Evolutionary conservation across 1,140 invertebrate species (phyloP), one percentile per base, ranked within the genome.

Genomic region (Bombus sibiricus): DNA sequence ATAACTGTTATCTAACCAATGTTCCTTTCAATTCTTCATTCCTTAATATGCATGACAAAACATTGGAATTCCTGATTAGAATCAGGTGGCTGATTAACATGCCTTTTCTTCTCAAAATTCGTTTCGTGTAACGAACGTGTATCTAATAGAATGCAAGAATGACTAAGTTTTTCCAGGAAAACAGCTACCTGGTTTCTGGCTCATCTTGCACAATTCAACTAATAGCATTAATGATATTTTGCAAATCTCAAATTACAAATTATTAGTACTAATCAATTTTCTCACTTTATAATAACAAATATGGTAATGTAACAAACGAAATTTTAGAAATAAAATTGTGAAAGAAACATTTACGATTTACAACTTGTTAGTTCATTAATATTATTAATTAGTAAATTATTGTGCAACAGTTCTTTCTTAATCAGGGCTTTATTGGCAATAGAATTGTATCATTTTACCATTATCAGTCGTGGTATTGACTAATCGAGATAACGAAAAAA

Each of bases 1-100:
- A 8, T 34, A 28, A 5, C 22, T 8, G 9, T 22, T 77, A 6
- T 77, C 1, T 22, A n/a, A 28, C 15, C 32, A 37, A 34, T 34
- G 15, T 10, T 72, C 28, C 2, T 18, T 74, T 47, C 41, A 15
- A 32, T 47, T 32, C 8, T 15, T 28, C 39, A 6, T 18, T 34
- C 37, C 47, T 32, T 41, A 68, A 79, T 53, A 37, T 47, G 77
- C 39, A 64, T 74, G 13, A 74, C 15, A 74, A 74, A 68, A 43
- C 47, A 10, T n/a, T 28, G 43, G 57, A 74, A 68, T 66, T 41
- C 37, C 53, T 34, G 22, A 41, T 34, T 32, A 43, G 37, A 34
- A 25, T 34, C 10, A 25, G 3, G 22, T 9, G 25, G n/a, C 34
- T 39, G 71, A 74, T 81, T 66, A 81, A 32, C 69, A n/a, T 43